Conservation (phyloP, 2,113 vertebrate genomes). For the Struthio camelus region DNA sequence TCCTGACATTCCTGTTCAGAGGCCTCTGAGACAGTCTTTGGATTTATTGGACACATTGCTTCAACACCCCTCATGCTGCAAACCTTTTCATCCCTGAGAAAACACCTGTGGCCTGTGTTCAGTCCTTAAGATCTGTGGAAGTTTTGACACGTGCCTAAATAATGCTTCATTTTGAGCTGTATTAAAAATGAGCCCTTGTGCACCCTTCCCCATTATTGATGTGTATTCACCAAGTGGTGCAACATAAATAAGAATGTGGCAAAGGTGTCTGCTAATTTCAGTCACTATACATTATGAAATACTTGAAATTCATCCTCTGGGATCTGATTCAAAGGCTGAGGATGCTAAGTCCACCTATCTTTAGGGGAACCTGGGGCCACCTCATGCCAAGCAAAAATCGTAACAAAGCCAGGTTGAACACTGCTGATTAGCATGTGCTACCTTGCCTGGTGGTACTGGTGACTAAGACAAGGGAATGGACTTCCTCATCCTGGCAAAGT, state of each 20-base stretch:
- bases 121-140: slow-evolving; percentile 32
- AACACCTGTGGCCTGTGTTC: slow-evolving; percentile 45
- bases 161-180: slow-evolving; percentile 33
- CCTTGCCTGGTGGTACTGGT: rapidly evolving
- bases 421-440: neutral
- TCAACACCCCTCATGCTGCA: neutral
- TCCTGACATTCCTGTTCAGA: slow-evolving; percentile 21
- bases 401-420: neutral
- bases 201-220: neutral
- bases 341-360: neutral
- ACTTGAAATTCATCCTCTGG: neutral
- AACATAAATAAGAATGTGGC: slow-evolving; percentile 35
- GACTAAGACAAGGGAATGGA: neutral
- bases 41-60: slow-evolving; percentile 46
- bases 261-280: slow-evolving; percentile 21
- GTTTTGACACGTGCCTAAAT: slow-evolving; percentile 45
- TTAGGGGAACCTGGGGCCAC: neutral
- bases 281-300: neutral
- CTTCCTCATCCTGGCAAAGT: neutral
- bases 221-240: neutral
- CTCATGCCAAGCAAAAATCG: neutral
- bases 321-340: neutral
- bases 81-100: slow-evolving; percentile 49
- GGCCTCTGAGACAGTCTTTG: slow-evolving; percentile 1
- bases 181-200: slow-evolving; percentile 12